Conservation (phyloP, 2,888 invertebrate species). For the Acholoe squamosa region DNA sequence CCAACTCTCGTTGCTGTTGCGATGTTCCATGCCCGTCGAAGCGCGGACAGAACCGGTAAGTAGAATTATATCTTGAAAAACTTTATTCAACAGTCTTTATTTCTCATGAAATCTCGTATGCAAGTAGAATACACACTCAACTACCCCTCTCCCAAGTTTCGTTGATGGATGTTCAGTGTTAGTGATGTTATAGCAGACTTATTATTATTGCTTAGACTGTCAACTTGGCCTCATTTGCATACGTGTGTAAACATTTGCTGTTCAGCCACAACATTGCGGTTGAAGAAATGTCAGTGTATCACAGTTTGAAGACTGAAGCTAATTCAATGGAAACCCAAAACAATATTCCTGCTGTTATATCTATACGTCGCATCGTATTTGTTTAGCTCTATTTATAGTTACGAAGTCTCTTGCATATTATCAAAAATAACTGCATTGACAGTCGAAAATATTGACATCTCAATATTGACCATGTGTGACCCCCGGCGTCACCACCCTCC, state of each 20-base stretch:
- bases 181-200: neutral
- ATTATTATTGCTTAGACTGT: neutral
- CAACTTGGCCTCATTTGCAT: conserved; percentile 65
- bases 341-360: too few relatives aligned
- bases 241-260: conserved; percentile 64
- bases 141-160: neutral
- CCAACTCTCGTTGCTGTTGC: conserved; percentile 60
- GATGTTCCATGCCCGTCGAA: conserved; percentile 56
- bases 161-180: neutral
- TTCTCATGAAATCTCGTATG: neutral
- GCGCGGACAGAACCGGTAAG: conserved; percentile 58
- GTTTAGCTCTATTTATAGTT: too few relatives aligned
- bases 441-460: too few relatives aligned
- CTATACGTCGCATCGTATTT: too few relatives aligned
- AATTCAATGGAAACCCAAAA: too few relatives aligned
- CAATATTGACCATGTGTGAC: too few relatives aligned
- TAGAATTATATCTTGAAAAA: conserved; percentile 2
- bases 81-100: neutral
- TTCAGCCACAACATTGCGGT: conserved; percentile 53
- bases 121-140: neutral
- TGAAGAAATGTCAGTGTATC: neutral
- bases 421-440: too few relatives aligned
- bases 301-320: neutral
- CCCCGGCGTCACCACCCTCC: too few relatives aligned
- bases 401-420: too few relatives aligned